Percentiles rank a stretch among this genome's conserved stretches.
Conservation (phyloP, 2,113 vertebrate genomes). For the Embiotoca jacksoni region DNA sequence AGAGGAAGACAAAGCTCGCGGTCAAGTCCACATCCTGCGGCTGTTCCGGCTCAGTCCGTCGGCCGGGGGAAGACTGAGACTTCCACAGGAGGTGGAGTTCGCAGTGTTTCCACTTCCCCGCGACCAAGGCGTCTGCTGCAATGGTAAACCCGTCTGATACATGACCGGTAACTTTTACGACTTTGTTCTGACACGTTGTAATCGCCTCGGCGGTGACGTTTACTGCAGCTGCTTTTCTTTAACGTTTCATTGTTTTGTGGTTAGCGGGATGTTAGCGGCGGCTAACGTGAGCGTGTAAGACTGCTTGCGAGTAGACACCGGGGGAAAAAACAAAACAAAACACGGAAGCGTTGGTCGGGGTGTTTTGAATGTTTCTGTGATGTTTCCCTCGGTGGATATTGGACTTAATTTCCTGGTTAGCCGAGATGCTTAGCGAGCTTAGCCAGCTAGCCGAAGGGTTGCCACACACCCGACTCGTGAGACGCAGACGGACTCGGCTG, state of each 20-base stretch:
- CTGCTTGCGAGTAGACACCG: background rate
- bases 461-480: background rate
- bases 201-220: background rate
- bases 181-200: background rate
- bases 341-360: background rate
- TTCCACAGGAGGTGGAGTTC: slow-evolving; percentile 36
- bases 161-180: slow-evolving; percentile 70
- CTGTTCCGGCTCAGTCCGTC: slow-evolving; percentile 53
- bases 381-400: background rate
- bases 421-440: slow-evolving; percentile 19
- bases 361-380: background rate
- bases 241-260: slow-evolving; percentile 7
- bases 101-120: slow-evolving; percentile 30
- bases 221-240: slow-evolving; percentile 6
- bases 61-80: slow-evolving; percentile 35
- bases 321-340: background rate
- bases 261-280: slow-evolving; percentile 34
- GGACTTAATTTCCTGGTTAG: slow-evolving; percentile 48
- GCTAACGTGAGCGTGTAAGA: background rate
- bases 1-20: slow-evolving; percentile 48
- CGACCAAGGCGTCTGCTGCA: slow-evolving; percentile 46
- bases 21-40: slow-evolving; percentile 66
- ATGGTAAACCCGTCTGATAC: slow-evolving; percentile 61
- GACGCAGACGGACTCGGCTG: background rate
- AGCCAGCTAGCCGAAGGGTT: slow-evolving; percentile 42